Percentiles rank a stretch among this genome's conserved stretches.
phyloP scores from a whole-genome alignment of 2,888 invertebrate genomes.

The Amphipyra tragopoginis region DNA sequence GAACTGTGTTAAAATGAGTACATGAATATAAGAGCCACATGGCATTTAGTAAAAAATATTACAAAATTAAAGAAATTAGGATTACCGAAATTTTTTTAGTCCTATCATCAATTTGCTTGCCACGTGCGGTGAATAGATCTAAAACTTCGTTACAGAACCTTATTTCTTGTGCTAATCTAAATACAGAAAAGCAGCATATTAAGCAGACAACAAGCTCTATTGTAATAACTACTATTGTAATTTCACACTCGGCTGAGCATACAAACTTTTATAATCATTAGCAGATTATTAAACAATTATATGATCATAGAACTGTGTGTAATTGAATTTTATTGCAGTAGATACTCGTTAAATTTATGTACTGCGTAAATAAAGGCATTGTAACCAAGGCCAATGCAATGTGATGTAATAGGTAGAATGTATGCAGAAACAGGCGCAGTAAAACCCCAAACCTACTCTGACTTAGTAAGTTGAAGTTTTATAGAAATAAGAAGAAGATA shows the following conservation, averaged over 20 bases:
- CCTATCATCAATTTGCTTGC: too few species aligned
- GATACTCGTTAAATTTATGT: conserved; percentile 21
- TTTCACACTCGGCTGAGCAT: conserved; percentile 42
- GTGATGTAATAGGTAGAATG: conserved; percentile 41
- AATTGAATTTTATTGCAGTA: conserved; percentile 30
- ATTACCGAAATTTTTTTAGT: too few species aligned
- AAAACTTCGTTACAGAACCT: too few species aligned
- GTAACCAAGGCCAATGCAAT: conserved; percentile 29
- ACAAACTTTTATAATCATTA: conserved; percentile 45
- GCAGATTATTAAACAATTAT: conserved; percentile 44
- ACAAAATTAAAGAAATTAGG: too few species aligned
- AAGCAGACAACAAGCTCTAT: neutral
- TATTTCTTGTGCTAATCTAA: too few species aligned
- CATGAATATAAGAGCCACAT: too few species aligned
- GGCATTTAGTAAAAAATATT: too few species aligned
- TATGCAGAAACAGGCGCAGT: conserved; percentile 28
- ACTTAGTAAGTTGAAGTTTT: conserved; percentile 1
- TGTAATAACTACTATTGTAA: conserved; percentile 22
- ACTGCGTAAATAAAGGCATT: conserved; percentile 27
- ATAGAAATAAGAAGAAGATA: neutral
- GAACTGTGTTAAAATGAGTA: too few species aligned
- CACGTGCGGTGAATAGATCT: too few species aligned
- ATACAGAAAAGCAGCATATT: too few species aligned
- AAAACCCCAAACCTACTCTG: conserved; percentile 11
- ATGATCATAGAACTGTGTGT: conserved; percentile 24